phyloP scores from a whole-genome alignment of 2,888 invertebrate genomes.

The Tenthredo distinguenda region DNA sequence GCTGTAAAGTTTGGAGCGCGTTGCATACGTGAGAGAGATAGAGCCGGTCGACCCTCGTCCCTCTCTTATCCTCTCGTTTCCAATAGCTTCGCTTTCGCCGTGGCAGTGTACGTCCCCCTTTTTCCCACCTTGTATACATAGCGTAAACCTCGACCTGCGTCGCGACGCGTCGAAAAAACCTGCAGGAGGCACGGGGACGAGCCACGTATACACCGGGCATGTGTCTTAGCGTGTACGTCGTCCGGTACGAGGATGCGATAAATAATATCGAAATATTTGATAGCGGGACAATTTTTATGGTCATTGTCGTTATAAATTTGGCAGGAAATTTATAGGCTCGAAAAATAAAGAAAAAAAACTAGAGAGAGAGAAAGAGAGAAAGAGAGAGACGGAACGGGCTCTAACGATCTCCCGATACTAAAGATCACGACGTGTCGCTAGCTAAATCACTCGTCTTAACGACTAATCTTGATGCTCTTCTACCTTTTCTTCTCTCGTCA shows the following conservation, averaged over 20 bases:
- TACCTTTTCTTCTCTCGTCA: not conserved
- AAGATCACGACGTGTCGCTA: constrained; percentile 40
- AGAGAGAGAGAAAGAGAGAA: constrained; percentile 55
- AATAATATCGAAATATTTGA: constrained; percentile 76
- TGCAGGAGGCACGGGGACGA: constrained; percentile 7
- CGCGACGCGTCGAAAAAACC: not conserved
- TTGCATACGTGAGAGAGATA: constrained; percentile 55
- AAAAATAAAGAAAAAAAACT: constrained; percentile 48
- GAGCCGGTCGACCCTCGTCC: not conserved
- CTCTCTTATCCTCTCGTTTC: constrained; percentile 28
- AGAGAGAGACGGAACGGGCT: constrained; percentile 57
- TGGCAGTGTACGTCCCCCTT: constrained; percentile 1
- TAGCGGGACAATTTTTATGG: constrained; percentile 78
- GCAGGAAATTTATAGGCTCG: constrained; percentile 71
- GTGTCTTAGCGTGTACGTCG: not conserved
- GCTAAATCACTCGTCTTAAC: constrained; percentile 44
- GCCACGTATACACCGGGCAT: not conserved
- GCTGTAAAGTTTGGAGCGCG: constrained; percentile 72
- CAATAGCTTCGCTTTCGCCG: constrained; percentile 18
- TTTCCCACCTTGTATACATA: constrained; percentile 10
- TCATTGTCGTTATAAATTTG: constrained; percentile 78
- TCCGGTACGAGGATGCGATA: constrained; percentile 63
- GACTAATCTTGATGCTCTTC: constrained; percentile 16
- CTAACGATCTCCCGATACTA: constrained; percentile 61
- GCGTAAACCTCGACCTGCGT: constrained; percentile 23